Base-by-base conservation (phyloP, 2,888 invertebrate species). In the Diabrotica balteata region DNA sequence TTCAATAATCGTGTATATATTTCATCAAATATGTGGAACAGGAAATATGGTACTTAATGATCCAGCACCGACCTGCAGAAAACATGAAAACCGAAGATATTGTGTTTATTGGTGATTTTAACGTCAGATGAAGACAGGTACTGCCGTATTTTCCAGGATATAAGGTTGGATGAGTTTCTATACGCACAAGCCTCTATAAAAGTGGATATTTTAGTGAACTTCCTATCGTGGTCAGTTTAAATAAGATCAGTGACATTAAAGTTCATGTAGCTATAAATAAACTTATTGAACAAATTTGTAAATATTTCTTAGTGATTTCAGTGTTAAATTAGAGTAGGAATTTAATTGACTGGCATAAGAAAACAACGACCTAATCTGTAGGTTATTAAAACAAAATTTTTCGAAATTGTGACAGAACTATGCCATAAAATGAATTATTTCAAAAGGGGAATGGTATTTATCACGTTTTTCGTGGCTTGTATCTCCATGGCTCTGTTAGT, bases 381-480 rank as follows among this genome's bases (percentile, higher is more conserved):
- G 32, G 32, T 4, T 32, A 32, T 32, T 32, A 32, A 32, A 5
- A 32, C 2, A 32, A 32, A 32, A 32, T 32, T 32, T 4, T 32
- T 32, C 32, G 3, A 32, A 32, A 32, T 32, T 32, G 32, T 32
- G 32, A 32, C 1, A 32, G 0, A 32, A 32, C 32, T 32, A 32
- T 32, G 32, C 32, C 32, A 32, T 32, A 66, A 63, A 83, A 87
- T 91, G 86, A 90, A 89, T 81, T 83, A 91, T 82, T 91, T 92
- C 77, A 90, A 91, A 78, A 87, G 93, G 77, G 91, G 91, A 63
- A 90, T 93, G 87, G 91, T 94, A 73, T 92, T 93, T 78, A 89
- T 92, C 79, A 94, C 94, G 50, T 93, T 94, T 83, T 90, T 93
- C 77, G 89, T 93, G 17, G 90, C 93, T 68, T 90, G 93, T 80